A percentile compares a stretch with the other conserved stretches of the same genome.
Conservation (phyloP, 2,113 vertebrate species). For the Amazona vittata region DNA sequence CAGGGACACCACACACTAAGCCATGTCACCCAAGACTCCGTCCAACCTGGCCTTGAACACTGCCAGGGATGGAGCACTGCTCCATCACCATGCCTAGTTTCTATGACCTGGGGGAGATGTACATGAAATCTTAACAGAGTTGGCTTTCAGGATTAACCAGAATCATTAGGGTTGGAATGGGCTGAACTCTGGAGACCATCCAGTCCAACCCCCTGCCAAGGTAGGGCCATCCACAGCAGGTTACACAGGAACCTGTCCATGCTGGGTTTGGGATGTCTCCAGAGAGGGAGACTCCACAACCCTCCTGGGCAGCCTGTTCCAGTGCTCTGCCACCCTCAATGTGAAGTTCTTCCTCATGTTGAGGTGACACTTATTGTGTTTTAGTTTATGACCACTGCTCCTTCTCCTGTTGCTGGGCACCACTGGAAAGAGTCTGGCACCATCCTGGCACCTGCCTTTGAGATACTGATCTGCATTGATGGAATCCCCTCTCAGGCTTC, state of each 20-base stretch:
- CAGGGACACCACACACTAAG: neutral
- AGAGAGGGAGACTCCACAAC: neutral
- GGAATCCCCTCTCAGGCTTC: neutral
- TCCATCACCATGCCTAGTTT: accelerated
- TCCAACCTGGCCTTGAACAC: neutral
- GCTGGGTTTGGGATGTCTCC: neutral
- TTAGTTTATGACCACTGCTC: neutral
- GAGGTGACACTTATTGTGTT: neutral
- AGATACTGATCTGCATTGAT: neutral
- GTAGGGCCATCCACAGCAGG: neutral
- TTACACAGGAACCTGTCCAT: accelerated
- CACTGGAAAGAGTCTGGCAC: neutral
- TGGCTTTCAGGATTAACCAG: neutral
- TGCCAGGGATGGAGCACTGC: neutral
- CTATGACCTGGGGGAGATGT: accelerated
- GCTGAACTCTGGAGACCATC: neutral
- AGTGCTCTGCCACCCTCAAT: neutral
- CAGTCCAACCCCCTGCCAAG: neutral
- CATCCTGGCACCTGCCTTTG: neutral
- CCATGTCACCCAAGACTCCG: neutral
- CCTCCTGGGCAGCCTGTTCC: neutral
- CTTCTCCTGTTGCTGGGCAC: neutral
- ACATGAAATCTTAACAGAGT: neutral
- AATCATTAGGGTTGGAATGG: neutral
- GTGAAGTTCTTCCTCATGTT: neutral